Evolutionary conservation across 2,888 invertebrate species (phyloP), one percentile per base, ranked within the genome.

Genomic region (Periphyllus acericola): DNA sequence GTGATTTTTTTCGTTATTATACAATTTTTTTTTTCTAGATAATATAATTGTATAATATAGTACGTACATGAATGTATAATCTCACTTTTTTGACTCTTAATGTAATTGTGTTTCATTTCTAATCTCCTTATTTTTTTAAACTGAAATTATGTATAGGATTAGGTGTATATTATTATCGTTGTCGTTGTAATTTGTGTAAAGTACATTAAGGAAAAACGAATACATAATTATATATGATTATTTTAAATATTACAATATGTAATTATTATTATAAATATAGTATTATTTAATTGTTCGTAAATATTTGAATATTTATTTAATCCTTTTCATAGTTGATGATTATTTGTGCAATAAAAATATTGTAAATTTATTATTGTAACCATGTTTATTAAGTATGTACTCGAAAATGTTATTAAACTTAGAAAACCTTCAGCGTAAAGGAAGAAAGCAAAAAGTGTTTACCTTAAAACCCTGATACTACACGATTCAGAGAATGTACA

Each of bases 281-380:
- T 85, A 85, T 85, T 85, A 85, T 85, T 85, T 85, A 85, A 85
- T n/a, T 85, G 84, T 85, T 85, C 84, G 19, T 85, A 68, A 85
- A 34, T 78, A 52, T 68, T 85, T 60, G 29, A 66, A 40, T 40
- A 60, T 83, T 55, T 68, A 76, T 84, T 84, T 68, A n/a, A 76
- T 66, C 46, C 76, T 46, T 66, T 76, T 29, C 21, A 14, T 21
- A 81, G 36, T n/a, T 21, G 2, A 36, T 36, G 34, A 8, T n/a
- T 36, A 4, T 14, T 46, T 8, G 5, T 46, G 11, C 46, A 60
- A 60, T 46, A 14, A 46, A 46, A 46, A 46, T 46, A 46, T 46
- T 55, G 21, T 55, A 4, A 55, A 55, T 19, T 55, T 21, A 21
- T 21, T 55, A 55, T 46, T 21, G 17, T 11, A 55, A 40, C 8